Base-by-base conservation (phyloP, 2,888 invertebrate genomes). In the Icerya purchasi region DNA sequence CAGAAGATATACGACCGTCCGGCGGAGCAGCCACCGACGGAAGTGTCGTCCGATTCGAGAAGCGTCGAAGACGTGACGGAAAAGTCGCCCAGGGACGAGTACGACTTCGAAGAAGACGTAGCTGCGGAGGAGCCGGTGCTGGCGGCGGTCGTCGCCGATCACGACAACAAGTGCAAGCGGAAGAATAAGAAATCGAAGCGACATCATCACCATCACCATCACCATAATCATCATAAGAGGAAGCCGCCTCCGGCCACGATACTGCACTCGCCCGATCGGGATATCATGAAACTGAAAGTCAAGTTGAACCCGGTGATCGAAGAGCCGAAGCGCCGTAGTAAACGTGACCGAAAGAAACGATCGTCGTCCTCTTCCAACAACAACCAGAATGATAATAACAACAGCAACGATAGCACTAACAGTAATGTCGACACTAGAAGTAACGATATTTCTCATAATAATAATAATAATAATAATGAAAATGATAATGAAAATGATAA, bases 281-380 rank as follows among this genome's bases (percentile, higher is more conserved):
- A 67, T 25, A 63, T 65, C 21, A 65, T 67, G 66, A 67, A 67
- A 52, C 57, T 67, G 1, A 67, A 67, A 56, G 63, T 67, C 21
- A 67, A 67, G 57, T 53, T 67, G 8, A 67, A 66, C 52, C 59
- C 61, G 14, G 25, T 60, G n/a, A 54, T 54, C 21, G 53, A 57
- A 1, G 62, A 62, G 0, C 57, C 53, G 1, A 63, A 56, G 54
- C 58, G 61, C 21, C 59, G 61, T 24, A 19, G 10, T 14, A 62
- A 57, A 50, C 62, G 59, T 20, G 56, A 60, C 24, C 56, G 53
- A 10, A 60, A 56, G 56, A 56, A 56, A 19, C 54, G 55, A 22
- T 23, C 59, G 2, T n/a, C n/a, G n/a, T n/a, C n/a, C n/a, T 36
- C 14, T 36, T 36, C 36, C 36, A 14, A 14, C 36, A 36, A 36